Percentiles rank a stretch among this genome's conserved stretches.
phyloP scores from a whole-genome alignment of 2,888 invertebrate species.

The Serrognathus titanus region DNA sequence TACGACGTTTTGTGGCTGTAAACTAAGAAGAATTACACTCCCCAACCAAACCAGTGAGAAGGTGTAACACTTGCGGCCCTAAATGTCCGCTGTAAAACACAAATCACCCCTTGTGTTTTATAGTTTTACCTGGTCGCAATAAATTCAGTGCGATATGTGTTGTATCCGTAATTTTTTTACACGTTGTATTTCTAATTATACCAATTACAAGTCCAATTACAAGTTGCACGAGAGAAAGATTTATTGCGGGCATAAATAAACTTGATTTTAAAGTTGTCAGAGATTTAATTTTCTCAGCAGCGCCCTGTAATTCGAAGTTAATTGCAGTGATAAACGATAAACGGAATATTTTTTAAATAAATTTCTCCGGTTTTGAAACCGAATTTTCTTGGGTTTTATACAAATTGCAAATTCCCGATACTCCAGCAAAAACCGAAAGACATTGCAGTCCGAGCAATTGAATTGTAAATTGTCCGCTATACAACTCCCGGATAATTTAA shows the following conservation, averaged over 20 bases:
- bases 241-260: background rate
- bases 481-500: background rate
- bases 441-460: background rate
- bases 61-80: slow-evolving; percentile 3
- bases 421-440: no score
- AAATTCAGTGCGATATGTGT: slow-evolving; percentile 16
- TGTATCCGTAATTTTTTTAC: slow-evolving; percentile 13
- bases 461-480: background rate
- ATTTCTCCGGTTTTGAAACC: no score
- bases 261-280: no score
- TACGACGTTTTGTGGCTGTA: background rate
- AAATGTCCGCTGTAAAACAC: slow-evolving; percentile 1
- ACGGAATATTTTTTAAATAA: no score
- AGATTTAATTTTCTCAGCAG: no score
- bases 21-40: background rate
- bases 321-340: no score
- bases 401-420: no score
- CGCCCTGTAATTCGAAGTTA: no score
- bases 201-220: slow-evolving; percentile 9
- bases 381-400: no score
- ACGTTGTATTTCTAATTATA: slow-evolving; percentile 14
- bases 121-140: slow-evolving; percentile 8
- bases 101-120: slow-evolving; percentile 10
- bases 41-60: background rate
- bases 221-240: slow-evolving; percentile 2